phyloP scores from a whole-genome alignment of 1,140 invertebrate species.

The Drosophila jambulina region DNA sequence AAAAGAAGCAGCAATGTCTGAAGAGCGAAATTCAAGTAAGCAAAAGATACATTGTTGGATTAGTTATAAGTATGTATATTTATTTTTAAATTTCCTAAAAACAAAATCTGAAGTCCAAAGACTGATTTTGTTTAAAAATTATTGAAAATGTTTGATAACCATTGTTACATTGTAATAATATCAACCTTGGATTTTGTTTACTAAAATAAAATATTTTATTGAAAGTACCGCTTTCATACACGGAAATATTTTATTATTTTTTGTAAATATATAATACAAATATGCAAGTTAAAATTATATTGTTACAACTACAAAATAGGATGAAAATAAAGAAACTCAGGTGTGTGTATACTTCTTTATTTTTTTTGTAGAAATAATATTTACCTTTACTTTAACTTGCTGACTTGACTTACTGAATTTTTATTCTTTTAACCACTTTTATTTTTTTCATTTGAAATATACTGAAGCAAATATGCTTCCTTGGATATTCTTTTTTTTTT shows the following conservation, averaged over 20 bases:
- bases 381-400: no score
- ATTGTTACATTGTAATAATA: not conserved
- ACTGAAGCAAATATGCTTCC: not conserved
- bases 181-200: no score
- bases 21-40: constrained; percentile 61
- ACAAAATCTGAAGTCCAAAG: no score
- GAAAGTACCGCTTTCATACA: no score
- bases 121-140: not conserved
- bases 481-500: not conserved
- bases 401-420: not conserved
- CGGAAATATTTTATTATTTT: no score
- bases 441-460: not conserved
- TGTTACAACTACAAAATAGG: no score
- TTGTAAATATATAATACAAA: no score
- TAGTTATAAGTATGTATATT: not conserved
- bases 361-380: not conserved
- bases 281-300: no score
- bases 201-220: no score
- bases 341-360: no score
- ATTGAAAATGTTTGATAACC: not conserved
- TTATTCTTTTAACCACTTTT: not conserved
- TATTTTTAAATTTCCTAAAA: not conserved
- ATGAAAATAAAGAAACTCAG: no score
- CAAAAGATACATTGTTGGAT: not conserved
- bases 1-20: constrained; percentile 56